A percentile compares a stretch with the other conserved stretches of the same genome.
phyloP scores from a whole-genome alignment of 2,888 invertebrate genomes.

The Scelioninae gen. 1 region DNA sequence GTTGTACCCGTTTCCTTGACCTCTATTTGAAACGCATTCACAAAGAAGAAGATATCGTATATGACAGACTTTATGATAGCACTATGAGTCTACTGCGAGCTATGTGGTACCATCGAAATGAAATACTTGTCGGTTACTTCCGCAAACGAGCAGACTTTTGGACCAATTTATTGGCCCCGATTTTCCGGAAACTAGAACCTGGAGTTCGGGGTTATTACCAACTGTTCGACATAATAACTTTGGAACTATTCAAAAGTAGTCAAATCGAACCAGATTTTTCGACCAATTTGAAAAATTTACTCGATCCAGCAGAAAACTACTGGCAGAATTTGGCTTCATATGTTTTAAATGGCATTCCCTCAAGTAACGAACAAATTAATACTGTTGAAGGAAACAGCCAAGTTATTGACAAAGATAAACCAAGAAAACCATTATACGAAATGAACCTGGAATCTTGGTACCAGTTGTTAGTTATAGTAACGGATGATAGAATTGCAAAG shows the following conservation, averaged over 20 bases:
- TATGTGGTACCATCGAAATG: conserved; percentile 84
- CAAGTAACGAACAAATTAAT: conserved; percentile 12
- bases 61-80: conserved; percentile 81
- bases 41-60: conserved; percentile 80
- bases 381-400: not conserved
- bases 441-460: conserved; percentile 83
- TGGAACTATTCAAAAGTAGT: conserved; percentile 82
- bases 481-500: conserved; percentile 78
- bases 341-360: conserved; percentile 69
- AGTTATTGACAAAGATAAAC: conserved; percentile 70
- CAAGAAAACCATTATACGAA: conserved; percentile 77
- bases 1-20: conserved; percentile 82
- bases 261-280: conserved; percentile 79
- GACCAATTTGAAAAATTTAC: conserved; percentile 78
- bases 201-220: conserved; percentile 81
- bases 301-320: conserved; percentile 77
- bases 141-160: conserved; percentile 82
- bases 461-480: conserved; percentile 81
- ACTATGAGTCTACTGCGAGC: conserved; percentile 83
- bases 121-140: conserved; percentile 83
- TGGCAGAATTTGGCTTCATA: conserved; percentile 76
- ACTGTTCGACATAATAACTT: conserved; percentile 81
- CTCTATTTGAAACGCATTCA: conserved; percentile 80
- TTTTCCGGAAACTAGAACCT: conserved; percentile 79
- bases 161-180: conserved; percentile 81